A percentile compares a stretch with the other conserved stretches of the same genome.
phyloP scores from a whole-genome alignment of 2,113 vertebrate species.

The Microcebus griseorufus region DNA sequence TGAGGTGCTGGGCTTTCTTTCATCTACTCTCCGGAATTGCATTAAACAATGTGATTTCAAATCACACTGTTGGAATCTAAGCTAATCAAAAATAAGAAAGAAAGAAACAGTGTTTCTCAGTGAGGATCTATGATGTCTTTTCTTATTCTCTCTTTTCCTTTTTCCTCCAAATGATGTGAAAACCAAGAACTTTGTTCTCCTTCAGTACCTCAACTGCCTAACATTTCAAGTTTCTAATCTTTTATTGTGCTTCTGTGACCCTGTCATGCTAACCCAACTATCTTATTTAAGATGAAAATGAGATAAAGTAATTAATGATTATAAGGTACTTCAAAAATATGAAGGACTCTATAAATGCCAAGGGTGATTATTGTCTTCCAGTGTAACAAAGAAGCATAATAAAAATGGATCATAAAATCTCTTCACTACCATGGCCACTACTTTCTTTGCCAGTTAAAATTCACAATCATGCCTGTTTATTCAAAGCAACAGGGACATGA shows the following conservation, averaged over 20 bases:
- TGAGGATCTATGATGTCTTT: neutral
- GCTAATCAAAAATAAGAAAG: constrained; percentile 23
- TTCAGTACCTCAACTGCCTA: neutral
- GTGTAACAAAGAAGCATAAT: constrained; percentile 35
- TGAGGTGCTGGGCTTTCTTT: neutral
- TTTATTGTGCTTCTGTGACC: constrained; percentile 18
- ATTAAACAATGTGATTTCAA: neutral
- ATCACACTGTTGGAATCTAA: neutral
- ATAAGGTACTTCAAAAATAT: constrained; percentile 50
- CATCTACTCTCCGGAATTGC: neutral
- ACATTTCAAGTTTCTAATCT: constrained; percentile 51
- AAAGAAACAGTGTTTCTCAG: constrained; percentile 19
- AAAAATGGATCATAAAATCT: constrained; percentile 67
- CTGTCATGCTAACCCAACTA: neutral
- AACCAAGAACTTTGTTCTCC: constrained; percentile 14
- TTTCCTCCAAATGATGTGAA: constrained; percentile 19
- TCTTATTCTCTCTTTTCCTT: neutral
- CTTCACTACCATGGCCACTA: neutral
- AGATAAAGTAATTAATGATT: constrained; percentile 65
- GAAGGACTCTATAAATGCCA: constrained; percentile 57
- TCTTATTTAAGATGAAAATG: constrained; percentile 22
- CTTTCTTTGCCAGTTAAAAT: constrained; percentile 50
- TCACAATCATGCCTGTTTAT: constrained; percentile 25
- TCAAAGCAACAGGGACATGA: constrained; percentile 36
- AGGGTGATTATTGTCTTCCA: constrained; percentile 42